These are phyloP conservation scores for Ictidomys tridecemlineatus DNA, from an alignment of 2,113 vertebrate species.

Conservation along the genomic window DNA sequence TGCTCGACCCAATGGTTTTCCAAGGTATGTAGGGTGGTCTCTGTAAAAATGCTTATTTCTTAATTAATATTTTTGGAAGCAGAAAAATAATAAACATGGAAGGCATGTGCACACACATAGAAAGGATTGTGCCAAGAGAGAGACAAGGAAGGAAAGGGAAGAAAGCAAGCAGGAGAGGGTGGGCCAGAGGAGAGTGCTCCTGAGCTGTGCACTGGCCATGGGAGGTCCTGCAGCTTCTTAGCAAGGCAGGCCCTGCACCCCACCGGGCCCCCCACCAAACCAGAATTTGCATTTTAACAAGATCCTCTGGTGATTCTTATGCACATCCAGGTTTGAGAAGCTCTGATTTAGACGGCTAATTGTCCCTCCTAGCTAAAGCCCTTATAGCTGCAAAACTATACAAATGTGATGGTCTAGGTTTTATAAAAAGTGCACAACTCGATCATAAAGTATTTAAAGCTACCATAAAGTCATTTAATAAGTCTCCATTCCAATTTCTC, in stretches of 20 bases:
- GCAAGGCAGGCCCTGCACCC: neutral
- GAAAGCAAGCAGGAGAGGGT: neutral
- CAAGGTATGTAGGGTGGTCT: conserved; percentile 21
- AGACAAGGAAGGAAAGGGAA: neutral
- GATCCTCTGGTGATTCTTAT: neutral
- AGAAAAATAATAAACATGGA: neutral
- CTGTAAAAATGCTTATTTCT: conserved; percentile 57
- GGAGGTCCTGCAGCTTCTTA: neutral
- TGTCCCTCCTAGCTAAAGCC: neutral
- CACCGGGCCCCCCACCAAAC: neutral
- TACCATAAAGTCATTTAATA: neutral
- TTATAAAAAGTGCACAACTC: neutral
- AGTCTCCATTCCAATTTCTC: neutral
- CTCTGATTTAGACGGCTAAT: neutral
- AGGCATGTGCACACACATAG: neutral
- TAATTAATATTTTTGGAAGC: conserved; percentile 59
- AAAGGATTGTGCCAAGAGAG: neutral
- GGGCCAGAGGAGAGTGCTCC: too few species aligned
- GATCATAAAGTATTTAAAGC: conserved; percentile 7
- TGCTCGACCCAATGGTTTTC: conserved; percentile 56
- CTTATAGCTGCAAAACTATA: neutral
- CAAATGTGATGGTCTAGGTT: neutral
- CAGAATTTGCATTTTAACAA: conserved; percentile 67
- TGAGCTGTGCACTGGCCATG: neutral
- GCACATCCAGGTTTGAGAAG: neutral